phyloP scores from a whole-genome alignment of 2,888 invertebrate species.

The Stenolophus ochropezus region DNA sequence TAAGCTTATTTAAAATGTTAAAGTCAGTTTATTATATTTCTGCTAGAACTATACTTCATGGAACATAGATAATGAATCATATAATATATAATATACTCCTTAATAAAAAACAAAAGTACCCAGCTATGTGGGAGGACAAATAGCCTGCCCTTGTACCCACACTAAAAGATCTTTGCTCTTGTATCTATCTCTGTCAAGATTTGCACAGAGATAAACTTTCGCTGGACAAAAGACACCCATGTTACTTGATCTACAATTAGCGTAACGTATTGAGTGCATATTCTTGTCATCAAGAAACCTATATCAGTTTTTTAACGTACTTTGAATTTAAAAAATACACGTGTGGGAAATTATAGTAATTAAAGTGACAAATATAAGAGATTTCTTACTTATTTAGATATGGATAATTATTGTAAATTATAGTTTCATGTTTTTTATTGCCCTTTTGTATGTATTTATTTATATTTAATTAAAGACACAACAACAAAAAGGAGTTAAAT shows the following conservation, averaged over 20 bases:
- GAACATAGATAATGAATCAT: no score
- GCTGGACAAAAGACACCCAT: slow-evolving; percentile 1
- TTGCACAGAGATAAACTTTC: slow-evolving; percentile 5
- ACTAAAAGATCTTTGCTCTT: neutral
- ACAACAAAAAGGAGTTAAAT: no score
- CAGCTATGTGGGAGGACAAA: slow-evolving; percentile 9
- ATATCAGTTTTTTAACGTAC: slow-evolving; percentile 28
- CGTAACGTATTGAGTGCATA: slow-evolving; percentile 2
- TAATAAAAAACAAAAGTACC: neutral
- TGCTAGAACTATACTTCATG: no score
- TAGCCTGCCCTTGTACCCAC: neutral
- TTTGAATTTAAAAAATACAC: slow-evolving; percentile 24
- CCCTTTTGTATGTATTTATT: neutral
- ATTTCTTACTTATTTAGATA: slow-evolving; percentile 11
- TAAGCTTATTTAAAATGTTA: no score
- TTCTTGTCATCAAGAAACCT: slow-evolving; percentile 21
- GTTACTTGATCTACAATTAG: slow-evolving; percentile 30
- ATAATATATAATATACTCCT: no score
- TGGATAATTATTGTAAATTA: neutral
- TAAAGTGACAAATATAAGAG: neutral
- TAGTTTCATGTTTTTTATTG: neutral
- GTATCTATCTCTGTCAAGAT: slow-evolving; percentile 15
- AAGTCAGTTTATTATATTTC: no score
- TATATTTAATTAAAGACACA: neutral
- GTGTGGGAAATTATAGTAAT: slow-evolving; percentile 41